Conservation (phyloP, 2,888 invertebrate genomes). For the Ectropis crepuscularia region DNA sequence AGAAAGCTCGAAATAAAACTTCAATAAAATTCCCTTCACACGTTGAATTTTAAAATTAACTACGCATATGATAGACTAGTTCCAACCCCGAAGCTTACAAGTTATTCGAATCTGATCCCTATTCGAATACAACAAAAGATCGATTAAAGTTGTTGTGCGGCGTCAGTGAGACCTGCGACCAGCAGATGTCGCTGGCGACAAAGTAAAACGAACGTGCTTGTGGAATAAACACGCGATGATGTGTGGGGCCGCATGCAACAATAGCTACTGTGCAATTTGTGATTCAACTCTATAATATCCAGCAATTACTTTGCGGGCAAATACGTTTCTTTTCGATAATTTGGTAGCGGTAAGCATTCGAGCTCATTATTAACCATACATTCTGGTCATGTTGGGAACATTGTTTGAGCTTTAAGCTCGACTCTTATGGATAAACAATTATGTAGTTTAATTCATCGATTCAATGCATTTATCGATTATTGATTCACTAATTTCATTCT, state of each 20-base stretch:
- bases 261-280: constrained; percentile 79
- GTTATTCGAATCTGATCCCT: constrained; percentile 29
- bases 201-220: constrained; percentile 81
- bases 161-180: constrained; percentile 38
- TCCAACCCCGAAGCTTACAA: constrained; percentile 36
- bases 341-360: constrained; percentile 45
- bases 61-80: constrained; percentile 59
- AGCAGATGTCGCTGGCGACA: constrained; percentile 80
- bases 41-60: constrained; percentile 72
- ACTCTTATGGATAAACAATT: too few relatives aligned
- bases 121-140: constrained; percentile 30
- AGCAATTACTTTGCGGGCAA: constrained; percentile 61
- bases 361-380: background rate
- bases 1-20: constrained; percentile 56
- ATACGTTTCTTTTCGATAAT: constrained; percentile 57
- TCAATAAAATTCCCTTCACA: constrained; percentile 68
- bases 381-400: constrained; percentile 8
- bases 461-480: too few relatives aligned
- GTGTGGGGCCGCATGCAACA: constrained; percentile 80
- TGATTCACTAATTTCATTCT: too few relatives aligned
- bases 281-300: constrained; percentile 76
- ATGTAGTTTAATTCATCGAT: too few relatives aligned
- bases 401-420: constrained; percentile 13
- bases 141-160: constrained; percentile 31
- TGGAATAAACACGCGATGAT: constrained; percentile 76